Evolutionary conservation across 1,140 invertebrate genomes (phyloP), one percentile per base, ranked within the genome.

Genomic region (Cyphomyrmex costatus): DNA sequence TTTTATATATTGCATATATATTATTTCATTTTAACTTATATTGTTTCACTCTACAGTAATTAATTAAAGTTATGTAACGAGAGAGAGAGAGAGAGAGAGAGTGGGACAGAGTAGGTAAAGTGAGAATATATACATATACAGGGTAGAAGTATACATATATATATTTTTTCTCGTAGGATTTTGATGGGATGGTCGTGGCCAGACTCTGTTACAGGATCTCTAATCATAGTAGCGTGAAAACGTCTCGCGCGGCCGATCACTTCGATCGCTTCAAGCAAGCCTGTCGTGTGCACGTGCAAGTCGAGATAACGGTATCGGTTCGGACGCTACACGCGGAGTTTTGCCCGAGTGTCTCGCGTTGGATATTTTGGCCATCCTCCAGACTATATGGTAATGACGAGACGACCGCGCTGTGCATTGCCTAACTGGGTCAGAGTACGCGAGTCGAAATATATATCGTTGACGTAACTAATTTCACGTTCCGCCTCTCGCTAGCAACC

Each of bases 331-430:
- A n/a, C 16, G 36, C 63, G 49, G 74, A 51, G 30, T 78, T 71
- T 83, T 79, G 36, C 61, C 51, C 80, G 85, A 84, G 42, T 56
- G 66, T 80, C 76, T 71, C 63, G 7, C 16, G 21, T 16, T 36
- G 51, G 63, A 80, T 85, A 73, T 70, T 86, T 86, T 68, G 85
- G 79, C 85, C 42, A 24, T 80, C n/a, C 76, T 86, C 80, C 76
- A 85, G 76, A 80, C 63, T 79, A 12, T 61, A 6, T 42, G 36
- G 46, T 80, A 86, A 86, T 86, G 79, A 86, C 80, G 51, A 86
- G 60, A 46, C 76, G 66, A 24, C 33, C 24, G n/a, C 27, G 78
- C 60, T 24, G 66, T 33, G 7, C 60, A 65, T 36, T 24, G 30
- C 58, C 36, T 46, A 83, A 83, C 70, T 83, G 27, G 79, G 79